Evolutionary conservation across 2,888 invertebrate genomes (phyloP), one percentile per base, ranked within the genome.

Genomic region (Hypercompe scribonia): DNA sequence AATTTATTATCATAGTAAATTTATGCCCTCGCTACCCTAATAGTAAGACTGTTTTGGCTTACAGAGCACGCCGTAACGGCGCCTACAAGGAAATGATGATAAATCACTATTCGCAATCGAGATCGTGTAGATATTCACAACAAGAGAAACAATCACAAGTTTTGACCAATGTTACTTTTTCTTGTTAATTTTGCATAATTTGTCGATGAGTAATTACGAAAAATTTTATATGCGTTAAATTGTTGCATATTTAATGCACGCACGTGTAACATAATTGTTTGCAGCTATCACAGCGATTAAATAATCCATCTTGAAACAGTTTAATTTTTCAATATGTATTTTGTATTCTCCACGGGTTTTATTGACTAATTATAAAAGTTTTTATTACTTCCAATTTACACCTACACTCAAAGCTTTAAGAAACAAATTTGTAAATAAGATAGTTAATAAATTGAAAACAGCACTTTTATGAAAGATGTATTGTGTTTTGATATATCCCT

Each of bases 81-180:
- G 92, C 90, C 92, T 78, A 83, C 87, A 85, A 88, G 87, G 86
- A 80, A 90, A 78, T 91, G 91, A 90, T 91, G 93, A 93, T 88
- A 80, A 84, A 87, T 89, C 84, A 83, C 78, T 90, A 82, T 90
- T 87, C 82, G 81, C 81, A 89, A 92, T 90, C 85, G 86, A 93
- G 92, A 92, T 92, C 90, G 91, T 89, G 86, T 88, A 88, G 85
- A 86, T 84, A 88, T 86, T 86, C 82, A 77, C 76, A 80, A 78
- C 81, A 92, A 90, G 84, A 92, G 81, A 91, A 87, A 87, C 91
- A 89, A 87, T 83, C 91, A 90, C 88, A 90, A 82, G 88, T 89
- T 91, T 92, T 92, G 87, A 81, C 90, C 89, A 88, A 90, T 91
- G 91, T 90, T 85, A 88, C 78, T 88, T 90, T 90, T 81, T 83